Percentiles rank a stretch among this genome's conserved stretches.
Conservation (phyloP, 2,888 invertebrate species). For the Netelia fuscicornis region DNA sequence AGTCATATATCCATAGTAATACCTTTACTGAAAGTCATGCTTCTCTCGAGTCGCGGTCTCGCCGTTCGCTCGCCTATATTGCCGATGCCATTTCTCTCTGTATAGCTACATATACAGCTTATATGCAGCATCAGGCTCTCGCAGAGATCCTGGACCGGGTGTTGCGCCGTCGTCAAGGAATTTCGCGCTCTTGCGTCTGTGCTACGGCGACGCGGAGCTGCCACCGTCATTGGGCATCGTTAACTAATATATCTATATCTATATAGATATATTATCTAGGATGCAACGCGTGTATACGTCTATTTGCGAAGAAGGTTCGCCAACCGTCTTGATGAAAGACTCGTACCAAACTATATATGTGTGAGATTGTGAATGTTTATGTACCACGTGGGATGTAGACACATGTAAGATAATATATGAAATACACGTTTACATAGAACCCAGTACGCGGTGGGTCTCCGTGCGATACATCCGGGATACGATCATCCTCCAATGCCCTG, state of each 20-base stretch:
- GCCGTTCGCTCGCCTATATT: constrained; percentile 49
- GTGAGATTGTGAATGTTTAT: not conserved
- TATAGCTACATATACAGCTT: not conserved
- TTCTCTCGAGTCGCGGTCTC: constrained; percentile 23
- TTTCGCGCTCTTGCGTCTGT: constrained; percentile 44
- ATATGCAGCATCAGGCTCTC: constrained; percentile 31
- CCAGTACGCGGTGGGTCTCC: not conserved
- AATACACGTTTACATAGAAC: not conserved
- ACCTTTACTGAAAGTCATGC: constrained; percentile 13
- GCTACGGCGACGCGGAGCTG: not conserved
- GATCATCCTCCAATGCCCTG: constrained; percentile 40
- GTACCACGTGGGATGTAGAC: not conserved
- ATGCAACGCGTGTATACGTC: not conserved
- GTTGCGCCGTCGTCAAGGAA: constrained; percentile 57
- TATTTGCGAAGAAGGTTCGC: constrained; percentile 9
- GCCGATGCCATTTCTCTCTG: constrained; percentile 42
- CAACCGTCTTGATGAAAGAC: constrained; percentile 17
- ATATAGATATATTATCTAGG: not conserved
- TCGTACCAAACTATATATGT: not conserved
- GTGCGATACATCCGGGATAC: constrained; percentile 49
- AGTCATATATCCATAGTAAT: not conserved
- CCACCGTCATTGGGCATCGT: constrained; percentile 32
- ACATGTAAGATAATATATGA: not conserved
- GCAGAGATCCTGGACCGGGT: constrained; percentile 62
- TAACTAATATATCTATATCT: not conserved